Conservation (phyloP, 2,797 vertebrate species). For the Danio aesculapii region DNA sequence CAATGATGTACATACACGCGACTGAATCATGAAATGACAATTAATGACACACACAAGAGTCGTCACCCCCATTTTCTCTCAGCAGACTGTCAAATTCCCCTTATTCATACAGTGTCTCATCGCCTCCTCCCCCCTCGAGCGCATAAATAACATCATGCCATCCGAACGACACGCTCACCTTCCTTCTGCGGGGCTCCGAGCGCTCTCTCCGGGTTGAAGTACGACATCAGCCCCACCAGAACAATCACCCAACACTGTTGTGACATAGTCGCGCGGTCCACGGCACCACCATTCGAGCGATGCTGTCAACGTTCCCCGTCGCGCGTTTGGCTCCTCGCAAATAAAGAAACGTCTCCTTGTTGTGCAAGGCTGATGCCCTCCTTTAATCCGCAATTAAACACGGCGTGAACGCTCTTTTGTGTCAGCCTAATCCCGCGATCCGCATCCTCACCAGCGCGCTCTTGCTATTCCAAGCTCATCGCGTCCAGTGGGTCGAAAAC, state of each 20-base stretch:
- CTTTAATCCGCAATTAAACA: conserved; percentile 80
- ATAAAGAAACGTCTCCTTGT: conserved; percentile 77
- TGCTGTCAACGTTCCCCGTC: conserved; percentile 67
- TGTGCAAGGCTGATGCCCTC: conserved; percentile 63
- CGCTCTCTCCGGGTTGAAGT: conserved; percentile 87
- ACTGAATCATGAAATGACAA: neutral
- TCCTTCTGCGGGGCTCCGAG: conserved; percentile 87
- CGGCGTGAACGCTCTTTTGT: conserved; percentile 76
- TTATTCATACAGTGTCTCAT: conserved; percentile 56
- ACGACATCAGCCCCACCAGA: conserved; percentile 85
- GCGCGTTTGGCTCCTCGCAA: conserved; percentile 65
- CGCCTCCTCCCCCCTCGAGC: conserved; percentile 53
- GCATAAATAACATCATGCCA: conserved; percentile 51
- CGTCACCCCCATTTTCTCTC: neutral
- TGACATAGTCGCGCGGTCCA: conserved; percentile 80
- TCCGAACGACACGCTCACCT: conserved; percentile 75
- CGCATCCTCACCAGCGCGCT: conserved; percentile 25
- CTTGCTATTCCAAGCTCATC: conserved; percentile 25
- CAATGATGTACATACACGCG: neutral
- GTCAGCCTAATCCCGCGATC: conserved; percentile 60
- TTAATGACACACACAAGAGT: neutral
- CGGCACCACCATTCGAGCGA: conserved; percentile 81
- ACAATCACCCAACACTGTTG: conserved; percentile 81
- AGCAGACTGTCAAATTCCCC: conserved; percentile 54
- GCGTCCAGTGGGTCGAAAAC: conserved; percentile 47